Evolutionary conservation across 2,113 vertebrate species (phyloP), one percentile per base, ranked within the genome.

Genomic region (Sula dactylatra): DNA sequence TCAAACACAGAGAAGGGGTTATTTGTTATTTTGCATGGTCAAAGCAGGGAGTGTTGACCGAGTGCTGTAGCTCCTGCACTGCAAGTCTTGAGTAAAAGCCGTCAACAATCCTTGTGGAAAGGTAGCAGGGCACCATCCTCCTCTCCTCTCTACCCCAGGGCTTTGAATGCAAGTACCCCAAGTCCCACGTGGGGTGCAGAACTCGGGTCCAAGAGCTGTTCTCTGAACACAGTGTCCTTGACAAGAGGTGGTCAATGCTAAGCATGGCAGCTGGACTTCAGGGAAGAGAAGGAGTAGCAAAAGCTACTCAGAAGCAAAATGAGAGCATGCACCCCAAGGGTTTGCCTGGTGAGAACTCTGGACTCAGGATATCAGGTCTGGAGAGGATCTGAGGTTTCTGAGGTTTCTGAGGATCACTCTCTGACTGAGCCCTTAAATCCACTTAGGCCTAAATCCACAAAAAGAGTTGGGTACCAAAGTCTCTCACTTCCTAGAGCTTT

Each of bases 131-230:
- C 52, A 69, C 22, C 10, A 4, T 40, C 58, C 12, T 79, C 66
- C 31, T 72, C 73, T 12, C 21, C 61, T 11, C 50, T 79, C 15
- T 13, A 25, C 9, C 4, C 31, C 50, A 85, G 10, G 11, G 16
- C 21, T 38, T 9, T 0, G 0, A 29, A 50, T 10, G 20, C 19
- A 72, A 38, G 16, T 2, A 38, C 10, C 31, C 1, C 0, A 19
- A 38, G 72, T 26, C 59, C 36, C 34, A 34, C 1, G 0, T 0
- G 3, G 52, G n/a, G 0, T 22, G 49, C 27, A 56, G 65, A 69
- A 21, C 31, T 9, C 0, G 0, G 24, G 50, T 64, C n/a, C 2
- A 0, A 52, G 54, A 73, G 34, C 38, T 49, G 38, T 56, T 55
- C 34, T 62, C 50, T 26, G 29, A 72, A 31, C 54, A 16, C 55